Evolutionary conservation across 1,140 invertebrate species (phyloP).

Genomic region (Amyelois transitella): DNA sequence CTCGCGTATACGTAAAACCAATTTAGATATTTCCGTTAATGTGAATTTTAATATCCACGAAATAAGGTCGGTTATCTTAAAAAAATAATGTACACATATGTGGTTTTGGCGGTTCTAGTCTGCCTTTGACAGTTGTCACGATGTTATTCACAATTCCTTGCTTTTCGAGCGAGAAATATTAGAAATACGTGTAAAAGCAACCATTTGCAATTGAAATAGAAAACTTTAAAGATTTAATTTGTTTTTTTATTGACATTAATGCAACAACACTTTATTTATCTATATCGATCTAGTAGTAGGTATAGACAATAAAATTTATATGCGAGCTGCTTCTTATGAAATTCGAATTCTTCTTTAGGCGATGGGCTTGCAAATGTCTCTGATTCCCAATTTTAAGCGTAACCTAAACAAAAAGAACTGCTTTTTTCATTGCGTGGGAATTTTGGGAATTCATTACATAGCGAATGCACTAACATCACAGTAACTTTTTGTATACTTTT

Average conservation of each 20-base stretch:
- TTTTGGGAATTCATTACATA: too few species aligned
- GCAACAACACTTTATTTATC: too few species aligned
- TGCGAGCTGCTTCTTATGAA: too few species aligned
- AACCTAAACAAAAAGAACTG: too few species aligned
- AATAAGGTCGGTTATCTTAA: background rate
- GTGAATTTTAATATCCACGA: background rate
- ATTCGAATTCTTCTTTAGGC: too few species aligned
- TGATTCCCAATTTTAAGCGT: too few species aligned
- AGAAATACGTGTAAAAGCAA: background rate
- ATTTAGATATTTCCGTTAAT: background rate
- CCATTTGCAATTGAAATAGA: background rate
- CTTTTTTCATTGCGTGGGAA: too few species aligned
- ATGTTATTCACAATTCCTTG: background rate
- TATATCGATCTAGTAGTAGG: too few species aligned
- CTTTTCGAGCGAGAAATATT: background rate
- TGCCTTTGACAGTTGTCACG: constrained; percentile 6
- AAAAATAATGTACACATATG: background rate
- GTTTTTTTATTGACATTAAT: background rate
- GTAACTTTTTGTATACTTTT: too few species aligned
- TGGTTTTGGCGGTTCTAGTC: background rate
- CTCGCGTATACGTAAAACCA: background rate
- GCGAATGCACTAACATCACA: too few species aligned
- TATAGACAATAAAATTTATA: too few species aligned
- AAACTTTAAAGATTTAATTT: background rate
- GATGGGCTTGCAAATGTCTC: too few species aligned